Evolutionary conservation across 1,140 invertebrate genomes (phyloP).

Genomic region (Apis florea): DNA sequence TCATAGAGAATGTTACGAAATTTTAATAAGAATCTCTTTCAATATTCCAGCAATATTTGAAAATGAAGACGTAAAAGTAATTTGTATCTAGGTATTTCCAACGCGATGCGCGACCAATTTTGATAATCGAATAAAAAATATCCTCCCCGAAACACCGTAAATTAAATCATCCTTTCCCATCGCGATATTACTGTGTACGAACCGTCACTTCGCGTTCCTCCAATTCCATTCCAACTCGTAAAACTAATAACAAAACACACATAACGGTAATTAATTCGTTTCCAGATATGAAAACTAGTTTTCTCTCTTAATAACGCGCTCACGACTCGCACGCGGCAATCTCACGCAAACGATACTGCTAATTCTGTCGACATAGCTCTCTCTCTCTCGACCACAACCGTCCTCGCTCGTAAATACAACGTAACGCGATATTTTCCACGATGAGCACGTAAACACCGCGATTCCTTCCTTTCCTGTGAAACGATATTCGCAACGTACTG

Average conservation of each 20-base stretch:
- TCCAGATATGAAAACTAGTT: constrained; percentile 11
- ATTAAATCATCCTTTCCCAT: neutral
- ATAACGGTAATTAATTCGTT: constrained; percentile 24
- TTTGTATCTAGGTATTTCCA: no score
- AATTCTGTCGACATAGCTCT: neutral
- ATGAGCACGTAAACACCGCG: constrained; percentile 5
- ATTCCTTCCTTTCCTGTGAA: neutral
- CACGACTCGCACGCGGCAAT: neutral
- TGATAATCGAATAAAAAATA: neutral
- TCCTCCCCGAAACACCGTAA: no score
- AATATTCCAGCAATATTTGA: no score
- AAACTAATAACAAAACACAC: constrained; percentile 23
- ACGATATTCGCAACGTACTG: no score
- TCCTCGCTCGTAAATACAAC: constrained; percentile 7
- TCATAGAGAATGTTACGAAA: neutral
- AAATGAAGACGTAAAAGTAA: no score
- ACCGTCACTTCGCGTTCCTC: neutral
- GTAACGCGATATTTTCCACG: constrained; percentile 23
- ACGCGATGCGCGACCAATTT: neutral
- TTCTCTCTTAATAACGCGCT: constrained; percentile 6
- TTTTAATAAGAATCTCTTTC: no score
- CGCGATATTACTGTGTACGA: neutral
- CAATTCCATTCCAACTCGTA: neutral
- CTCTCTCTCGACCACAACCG: constrained; percentile 8
- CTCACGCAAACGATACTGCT: constrained; percentile 4